Base-by-base conservation (phyloP, 2,888 invertebrate genomes). In the Teinopalpus imperialis region DNA sequence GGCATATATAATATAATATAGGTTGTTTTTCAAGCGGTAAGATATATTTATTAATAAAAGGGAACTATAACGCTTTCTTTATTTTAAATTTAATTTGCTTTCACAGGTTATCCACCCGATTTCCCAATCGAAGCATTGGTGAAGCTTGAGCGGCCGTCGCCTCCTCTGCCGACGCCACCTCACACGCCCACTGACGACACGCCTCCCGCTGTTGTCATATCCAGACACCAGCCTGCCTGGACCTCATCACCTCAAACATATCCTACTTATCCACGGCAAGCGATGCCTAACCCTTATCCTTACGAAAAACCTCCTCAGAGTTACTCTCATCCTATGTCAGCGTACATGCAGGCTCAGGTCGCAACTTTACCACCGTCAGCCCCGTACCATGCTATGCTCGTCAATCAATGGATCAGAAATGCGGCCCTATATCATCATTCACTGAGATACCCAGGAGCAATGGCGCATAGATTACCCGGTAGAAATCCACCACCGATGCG, bases 381-480 rank as follows among this genome's bases (percentile, higher is more conserved):
- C 0, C 83, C 89, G 0, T 89, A 91, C 56, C 90, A 90, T 37
- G 92, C 93, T 0, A 85, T 93, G 65, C 73, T 94, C 20, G 92
- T 94, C 69, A 93, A 93, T 63, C 94, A 94, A 60, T 94, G 94
- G 93, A 90, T 94, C 52, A 90, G 93, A 66, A 93, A 91, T 61
- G 93, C 93, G 0, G 92, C 93, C 0, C 68, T 93, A 21, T 93
- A 93, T 61, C 93, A 93, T 50, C 91, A 91, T 51, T 75, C 86
- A 1, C 59, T 89, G 45, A 77, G 88, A 57, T 90, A 90, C 57
- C 90, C 88, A 0, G 74, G 77, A 41, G 79, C 80, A 1, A 90
- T 90, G 78, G 79, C 83, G 31, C 90, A 88, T 44, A 83, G 86
- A 61, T 70, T 86, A 65, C 87, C 87, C 2, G 89, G 89, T 48